Percentiles rank a stretch among this genome's conserved stretches.
Conservation (phyloP, 1,140 invertebrate species). For the Drosophila murphyi region DNA sequence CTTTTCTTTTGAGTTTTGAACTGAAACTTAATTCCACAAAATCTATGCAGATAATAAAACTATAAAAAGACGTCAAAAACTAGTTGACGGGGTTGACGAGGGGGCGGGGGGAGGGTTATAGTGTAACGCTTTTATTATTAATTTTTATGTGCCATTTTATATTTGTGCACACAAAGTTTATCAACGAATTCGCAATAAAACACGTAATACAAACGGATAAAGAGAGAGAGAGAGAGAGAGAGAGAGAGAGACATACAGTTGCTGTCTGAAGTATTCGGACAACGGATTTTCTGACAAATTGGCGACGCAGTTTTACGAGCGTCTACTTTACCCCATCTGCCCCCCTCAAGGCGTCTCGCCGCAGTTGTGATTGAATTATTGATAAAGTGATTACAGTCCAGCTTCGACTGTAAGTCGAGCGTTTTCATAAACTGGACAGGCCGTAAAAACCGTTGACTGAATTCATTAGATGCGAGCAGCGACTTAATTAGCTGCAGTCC, state of each 20-base stretch:
- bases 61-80: slow-evolving; percentile 60
- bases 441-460: slow-evolving; percentile 69
- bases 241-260: too few species aligned
- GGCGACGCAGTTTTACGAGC: slow-evolving; percentile 70
- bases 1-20: slow-evolving; percentile 59
- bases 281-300: slow-evolving; percentile 60
- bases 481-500: slow-evolving; percentile 65
- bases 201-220: slow-evolving; percentile 52
- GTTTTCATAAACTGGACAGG: slow-evolving; percentile 54
- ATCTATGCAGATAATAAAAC: slow-evolving; percentile 74
- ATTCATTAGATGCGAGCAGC: slow-evolving; percentile 65
- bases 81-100: neutral
- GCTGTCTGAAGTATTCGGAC: slow-evolving; percentile 24
- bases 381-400: slow-evolving; percentile 73
- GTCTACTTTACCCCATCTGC: neutral
- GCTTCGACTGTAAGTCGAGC: slow-evolving; percentile 13
- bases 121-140: slow-evolving; percentile 72
- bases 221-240: too few species aligned
- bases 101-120: neutral
- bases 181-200: slow-evolving; percentile 67
- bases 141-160: slow-evolving; percentile 74
- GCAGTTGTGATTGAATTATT: slow-evolving; percentile 79
- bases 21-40: slow-evolving; percentile 46
- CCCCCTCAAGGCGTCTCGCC: neutral
- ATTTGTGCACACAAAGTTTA: slow-evolving; percentile 44